Percentiles rank a stretch among this genome's conserved stretches.
Evolutionary conservation across 2,888 invertebrate species (phyloP).

Genomic region (Ligdia adustata): DNA sequence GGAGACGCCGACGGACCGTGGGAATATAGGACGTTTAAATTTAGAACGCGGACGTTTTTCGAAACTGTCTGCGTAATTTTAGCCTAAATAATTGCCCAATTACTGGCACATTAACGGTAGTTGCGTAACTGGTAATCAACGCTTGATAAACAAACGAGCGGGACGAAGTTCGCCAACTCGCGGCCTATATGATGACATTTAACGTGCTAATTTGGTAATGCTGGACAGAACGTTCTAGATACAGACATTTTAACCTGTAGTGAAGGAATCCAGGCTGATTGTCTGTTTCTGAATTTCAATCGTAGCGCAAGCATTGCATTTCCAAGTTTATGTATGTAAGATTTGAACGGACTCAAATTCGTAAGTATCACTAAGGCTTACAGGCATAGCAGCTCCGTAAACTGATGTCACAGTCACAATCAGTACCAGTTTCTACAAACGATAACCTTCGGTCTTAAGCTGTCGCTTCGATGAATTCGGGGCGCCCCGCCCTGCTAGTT

Average conservation of each 20-base stretch:
- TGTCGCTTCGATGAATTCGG: background rate
- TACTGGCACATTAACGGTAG: conserved; percentile 19
- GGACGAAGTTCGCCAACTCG: background rate
- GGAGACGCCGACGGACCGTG: conserved; percentile 50
- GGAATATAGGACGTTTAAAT: conserved; percentile 69
- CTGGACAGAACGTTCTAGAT: conserved; percentile 4
- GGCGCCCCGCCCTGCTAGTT: conserved; percentile 14
- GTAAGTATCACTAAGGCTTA: background rate
- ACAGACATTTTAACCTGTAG: background rate
- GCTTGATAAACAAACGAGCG: conserved; percentile 14
- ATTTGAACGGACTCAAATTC: background rate
- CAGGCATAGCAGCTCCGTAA: background rate
- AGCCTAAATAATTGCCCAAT: conserved; percentile 28
- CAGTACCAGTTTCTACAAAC: background rate
- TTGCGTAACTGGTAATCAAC: conserved; percentile 14
- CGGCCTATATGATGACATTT: conserved; percentile 1
- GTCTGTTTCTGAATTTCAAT: conserved; percentile 1
- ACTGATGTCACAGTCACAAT: background rate
- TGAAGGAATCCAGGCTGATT: background rate
- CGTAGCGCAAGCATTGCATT: background rate
- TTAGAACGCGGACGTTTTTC: conserved; percentile 56
- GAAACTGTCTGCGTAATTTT: conserved; percentile 38
- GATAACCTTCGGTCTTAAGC: conserved; percentile 6
- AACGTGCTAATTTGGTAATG: background rate
- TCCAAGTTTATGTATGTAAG: background rate